Base-by-base conservation (phyloP, 37 sponge, comb jelly and placozoan genomes). In the Petrosia ficiformis region DNA sequence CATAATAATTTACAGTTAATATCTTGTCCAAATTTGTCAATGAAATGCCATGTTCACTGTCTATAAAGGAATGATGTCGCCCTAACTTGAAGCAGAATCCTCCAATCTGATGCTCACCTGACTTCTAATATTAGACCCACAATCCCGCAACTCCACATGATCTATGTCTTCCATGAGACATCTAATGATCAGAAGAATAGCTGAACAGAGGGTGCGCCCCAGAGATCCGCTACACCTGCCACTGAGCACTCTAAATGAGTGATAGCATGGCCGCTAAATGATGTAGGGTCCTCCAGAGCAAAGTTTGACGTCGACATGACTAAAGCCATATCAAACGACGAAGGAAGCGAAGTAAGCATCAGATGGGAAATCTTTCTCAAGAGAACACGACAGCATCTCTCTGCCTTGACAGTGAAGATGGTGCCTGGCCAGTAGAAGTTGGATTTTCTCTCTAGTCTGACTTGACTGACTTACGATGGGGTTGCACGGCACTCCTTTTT, bases 341-440 rank as follows among this genome's bases (percentile, higher is more conserved):
- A 79, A 78, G 79, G 38, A 82, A 88, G 84, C 89, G 89, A 82
- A 88, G 89, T 88, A 87, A 87, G 88, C 88, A 29, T 40, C 35
- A 59, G 67, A 26, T 68, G 73, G 66, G 68, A 43, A 73, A 81
- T 10, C 82, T 81, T 60, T 81, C 74, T 42, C 73, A 74, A 73
- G 48, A 48, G 75, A 65, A 70, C 68, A 68, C 52, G 75, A 44
- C 74, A 61, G 67, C 68, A 64, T 61, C 82, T 72, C 74, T 66
- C 54, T 48, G 54, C 14, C 54, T 19, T 8, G 14, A 19, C 14
- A 48, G 54, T 48, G 54, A 48, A 14, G 54, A 48, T 8, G 8
- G 14, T 48, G 14, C 54, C 54, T 48, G 54, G 14, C 8, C 8
- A 14, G 14, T 48, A 48, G 54, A 48, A 48, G 14, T 14, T 48